A percentile compares a stretch with the other conserved stretches of the same genome.
Evolutionary conservation across 2,888 invertebrate species (phyloP).

Genomic region (Kryphioiulus occultus): DNA sequence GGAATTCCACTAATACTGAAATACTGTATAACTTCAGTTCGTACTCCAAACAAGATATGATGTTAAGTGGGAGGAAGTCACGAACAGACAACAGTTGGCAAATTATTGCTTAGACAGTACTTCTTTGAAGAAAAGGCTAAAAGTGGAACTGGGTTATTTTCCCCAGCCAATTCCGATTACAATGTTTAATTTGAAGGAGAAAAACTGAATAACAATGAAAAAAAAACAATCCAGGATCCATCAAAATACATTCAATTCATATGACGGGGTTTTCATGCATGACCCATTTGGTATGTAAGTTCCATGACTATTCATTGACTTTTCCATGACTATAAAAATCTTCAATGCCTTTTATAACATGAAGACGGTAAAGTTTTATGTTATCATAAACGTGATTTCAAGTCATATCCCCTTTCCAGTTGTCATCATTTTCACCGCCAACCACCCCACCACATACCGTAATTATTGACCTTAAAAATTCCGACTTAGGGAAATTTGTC

Average conservation of each 20-base stretch:
- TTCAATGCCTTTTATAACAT: too few species aligned
- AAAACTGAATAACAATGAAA: background rate
- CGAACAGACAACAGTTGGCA: background rate
- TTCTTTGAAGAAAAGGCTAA: background rate
- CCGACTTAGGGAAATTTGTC: too few species aligned
- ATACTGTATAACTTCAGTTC: too few species aligned
- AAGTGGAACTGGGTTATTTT: background rate
- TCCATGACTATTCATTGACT: too few species aligned
- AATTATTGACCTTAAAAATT: too few species aligned
- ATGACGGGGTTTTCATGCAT: background rate
- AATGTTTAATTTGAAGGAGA: background rate
- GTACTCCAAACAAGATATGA: background rate
- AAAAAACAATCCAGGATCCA: background rate
- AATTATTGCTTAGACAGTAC: background rate
- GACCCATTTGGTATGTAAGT: too few species aligned
- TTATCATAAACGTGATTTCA: too few species aligned
- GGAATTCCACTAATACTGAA: background rate
- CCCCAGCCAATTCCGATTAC: background rate
- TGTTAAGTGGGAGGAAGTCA: background rate
- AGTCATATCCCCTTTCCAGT: too few species aligned
- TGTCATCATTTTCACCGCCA: too few species aligned
- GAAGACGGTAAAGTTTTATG: too few species aligned
- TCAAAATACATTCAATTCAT: background rate
- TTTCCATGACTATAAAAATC: too few species aligned
- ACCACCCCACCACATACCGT: too few species aligned